A percentile compares a stretch with the other conserved stretches of the same genome.
Evolutionary conservation across 2,797 vertebrate genomes (phyloP).

Genomic region (Halcyon leucocephala): DNA sequence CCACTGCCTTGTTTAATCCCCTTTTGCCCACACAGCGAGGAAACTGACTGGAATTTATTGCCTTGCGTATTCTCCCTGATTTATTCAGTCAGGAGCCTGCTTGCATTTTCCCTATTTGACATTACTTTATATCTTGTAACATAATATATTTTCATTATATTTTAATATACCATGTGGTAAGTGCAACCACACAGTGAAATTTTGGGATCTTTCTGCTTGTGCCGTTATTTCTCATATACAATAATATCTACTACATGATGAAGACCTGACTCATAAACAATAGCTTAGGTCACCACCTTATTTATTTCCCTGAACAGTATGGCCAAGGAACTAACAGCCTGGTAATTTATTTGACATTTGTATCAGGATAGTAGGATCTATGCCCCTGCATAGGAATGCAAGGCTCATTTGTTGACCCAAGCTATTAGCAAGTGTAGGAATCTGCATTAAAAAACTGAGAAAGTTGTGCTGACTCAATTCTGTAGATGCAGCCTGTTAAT

Average conservation of each 20-base stretch:
- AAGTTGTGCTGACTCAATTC: constrained; percentile 44
- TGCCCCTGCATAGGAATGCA: background rate
- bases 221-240: constrained; percentile 37
- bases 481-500: background rate
- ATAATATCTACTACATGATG: constrained; percentile 29
- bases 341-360: constrained; percentile 55
- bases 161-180: constrained; percentile 58
- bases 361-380: constrained; percentile 23
- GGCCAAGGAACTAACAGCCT: background rate
- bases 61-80: constrained; percentile 68
- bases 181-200: constrained; percentile 9
- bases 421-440: background rate
- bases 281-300: constrained; percentile 34
- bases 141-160: constrained; percentile 73
- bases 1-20: constrained; percentile 75
- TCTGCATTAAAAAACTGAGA: background rate
- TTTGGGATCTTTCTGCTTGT: constrained; percentile 34
- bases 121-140: constrained; percentile 64
- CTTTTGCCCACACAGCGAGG: constrained; percentile 72
- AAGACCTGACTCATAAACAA: constrained; percentile 56
- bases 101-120: constrained; percentile 72
- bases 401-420: constrained; percentile 38
- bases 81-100: constrained; percentile 74
- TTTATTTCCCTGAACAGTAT: constrained; percentile 38
- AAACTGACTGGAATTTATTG: constrained; percentile 76